Conservation (phyloP, 1,140 invertebrate species). For the Reticulitermes speratus region DNA sequence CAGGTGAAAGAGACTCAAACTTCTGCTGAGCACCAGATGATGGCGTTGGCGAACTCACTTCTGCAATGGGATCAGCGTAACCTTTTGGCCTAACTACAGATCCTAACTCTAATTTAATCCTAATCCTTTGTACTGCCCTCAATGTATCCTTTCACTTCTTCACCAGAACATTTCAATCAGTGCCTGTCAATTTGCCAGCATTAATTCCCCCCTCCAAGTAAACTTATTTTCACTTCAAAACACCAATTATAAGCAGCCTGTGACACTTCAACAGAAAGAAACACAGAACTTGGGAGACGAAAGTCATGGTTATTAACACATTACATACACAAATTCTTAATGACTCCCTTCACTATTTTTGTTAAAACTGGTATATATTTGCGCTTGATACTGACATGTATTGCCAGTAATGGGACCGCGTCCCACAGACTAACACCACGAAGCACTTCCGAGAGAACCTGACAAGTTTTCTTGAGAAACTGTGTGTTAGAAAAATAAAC, state of each 20-base stretch:
- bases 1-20: slow-evolving; percentile 44
- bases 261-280: background rate
- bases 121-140: background rate
- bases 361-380: background rate
- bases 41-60: slow-evolving; percentile 31
- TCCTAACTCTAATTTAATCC: slow-evolving; percentile 25
- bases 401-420: background rate
- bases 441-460: slow-evolving; percentile 7
- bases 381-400: background rate
- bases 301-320: background rate
- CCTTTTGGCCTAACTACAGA: slow-evolving; percentile 31
- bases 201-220: background rate
- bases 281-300: background rate
- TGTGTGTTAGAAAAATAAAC: background rate
- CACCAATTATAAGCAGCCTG: background rate
- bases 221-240: background rate
- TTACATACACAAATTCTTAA: background rate
- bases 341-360: background rate
- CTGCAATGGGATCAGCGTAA: slow-evolving; percentile 34
- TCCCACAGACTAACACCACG: background rate
- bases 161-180: background rate
- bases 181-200: background rate
- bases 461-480: background rate
- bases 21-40: slow-evolving; percentile 32
- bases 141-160: background rate